Percentiles rank a stretch among this genome's conserved stretches.
Conservation (phyloP, 2,113 vertebrate species). For the Regulus satrapa region DNA sequence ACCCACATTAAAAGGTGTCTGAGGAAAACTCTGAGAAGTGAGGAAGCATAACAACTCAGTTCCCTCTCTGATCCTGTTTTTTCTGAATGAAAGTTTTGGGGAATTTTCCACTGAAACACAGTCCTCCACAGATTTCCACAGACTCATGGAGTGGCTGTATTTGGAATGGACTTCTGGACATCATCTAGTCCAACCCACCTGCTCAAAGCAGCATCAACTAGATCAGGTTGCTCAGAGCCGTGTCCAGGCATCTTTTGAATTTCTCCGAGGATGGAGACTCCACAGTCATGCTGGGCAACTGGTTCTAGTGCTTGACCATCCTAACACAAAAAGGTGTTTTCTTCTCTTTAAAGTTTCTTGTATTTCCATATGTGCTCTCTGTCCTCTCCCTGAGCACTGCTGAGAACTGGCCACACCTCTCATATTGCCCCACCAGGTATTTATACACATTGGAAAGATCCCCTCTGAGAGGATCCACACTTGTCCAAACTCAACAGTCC, state of each 20-base stretch:
- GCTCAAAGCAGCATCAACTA: not conserved
- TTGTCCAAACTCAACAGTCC: not conserved
- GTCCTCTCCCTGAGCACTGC: not conserved
- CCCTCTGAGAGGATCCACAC: not conserved
- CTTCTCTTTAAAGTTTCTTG: not conserved
- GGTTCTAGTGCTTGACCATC: not conserved
- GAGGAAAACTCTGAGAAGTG: not conserved
- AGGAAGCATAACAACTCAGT: not conserved
- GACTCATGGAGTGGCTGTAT: not conserved
- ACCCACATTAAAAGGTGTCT: not conserved
- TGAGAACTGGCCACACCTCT: not conserved
- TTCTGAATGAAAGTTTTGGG: not conserved
- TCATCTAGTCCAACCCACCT: fast-evolving
- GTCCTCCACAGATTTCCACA: not conserved
- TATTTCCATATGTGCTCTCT: not conserved
- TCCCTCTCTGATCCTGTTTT: not conserved
- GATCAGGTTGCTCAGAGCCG: not conserved
- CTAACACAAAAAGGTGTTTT: not conserved
- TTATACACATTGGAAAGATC: not conserved
- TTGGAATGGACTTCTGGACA: not conserved
- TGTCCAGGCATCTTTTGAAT: not conserved
- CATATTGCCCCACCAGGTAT: not conserved
- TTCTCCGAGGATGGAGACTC: not conserved
- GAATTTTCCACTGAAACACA: not conserved
- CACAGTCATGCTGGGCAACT: not conserved